Conservation (phyloP, 2,797 vertebrate genomes). For the Toxotes lorentzi region DNA sequence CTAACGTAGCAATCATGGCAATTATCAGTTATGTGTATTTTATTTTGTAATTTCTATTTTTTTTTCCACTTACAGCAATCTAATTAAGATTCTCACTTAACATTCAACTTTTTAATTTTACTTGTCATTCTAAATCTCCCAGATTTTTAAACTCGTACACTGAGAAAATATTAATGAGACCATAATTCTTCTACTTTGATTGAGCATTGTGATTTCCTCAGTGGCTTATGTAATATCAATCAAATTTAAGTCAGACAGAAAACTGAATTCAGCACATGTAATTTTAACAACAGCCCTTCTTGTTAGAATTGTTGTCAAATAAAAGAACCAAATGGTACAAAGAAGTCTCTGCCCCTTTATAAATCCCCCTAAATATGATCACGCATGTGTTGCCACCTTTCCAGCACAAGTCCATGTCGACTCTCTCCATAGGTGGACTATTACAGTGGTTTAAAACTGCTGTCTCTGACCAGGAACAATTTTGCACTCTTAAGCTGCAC, state of each 20-base stretch:
- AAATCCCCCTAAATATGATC: constrained; percentile 19
- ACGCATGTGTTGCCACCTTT: constrained; percentile 74
- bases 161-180: neutral
- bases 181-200: neutral
- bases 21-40: neutral
- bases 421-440: constrained; percentile 79
- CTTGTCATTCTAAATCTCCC: neutral
- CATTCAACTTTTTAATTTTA: neutral
- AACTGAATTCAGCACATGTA: neutral
- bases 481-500: constrained; percentile 90
- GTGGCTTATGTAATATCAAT: constrained; percentile 5
- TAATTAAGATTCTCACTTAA: neutral
- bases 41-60: neutral
- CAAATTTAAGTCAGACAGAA: neutral
- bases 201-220: neutral
- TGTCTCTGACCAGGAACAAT: constrained; percentile 91
- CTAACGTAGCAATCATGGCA: neutral
- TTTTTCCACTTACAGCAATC: neutral
- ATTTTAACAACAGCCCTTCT: neutral
- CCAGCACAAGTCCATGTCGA: constrained; percentile 83
- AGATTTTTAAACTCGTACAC: neutral
- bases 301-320: constrained; percentile 16
- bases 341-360: neutral
- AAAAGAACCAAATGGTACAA: neutral
- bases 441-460: constrained; percentile 79